Conservation (phyloP, 2,797 vertebrate genomes). For the Phoxinus dragarum region DNA sequence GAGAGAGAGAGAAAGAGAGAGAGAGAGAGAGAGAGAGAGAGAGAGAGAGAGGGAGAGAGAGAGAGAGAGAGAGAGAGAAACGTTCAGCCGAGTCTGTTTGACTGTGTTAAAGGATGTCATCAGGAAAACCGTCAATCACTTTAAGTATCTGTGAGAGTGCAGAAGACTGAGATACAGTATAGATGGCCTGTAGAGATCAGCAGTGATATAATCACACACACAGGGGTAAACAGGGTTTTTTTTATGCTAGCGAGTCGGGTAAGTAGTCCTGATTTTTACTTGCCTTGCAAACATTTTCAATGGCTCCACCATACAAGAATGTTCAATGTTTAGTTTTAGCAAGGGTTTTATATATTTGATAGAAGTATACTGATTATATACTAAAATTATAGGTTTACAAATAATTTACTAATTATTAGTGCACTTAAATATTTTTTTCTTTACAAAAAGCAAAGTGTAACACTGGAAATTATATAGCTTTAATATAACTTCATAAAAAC, state of each 20-base stretch:
- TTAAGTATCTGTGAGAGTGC: conserved; percentile 35
- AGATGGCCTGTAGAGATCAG: conserved; percentile 27
- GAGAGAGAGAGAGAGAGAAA: conserved; percentile 6
- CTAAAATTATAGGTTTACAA: not conserved
- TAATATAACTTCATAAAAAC: not conserved
- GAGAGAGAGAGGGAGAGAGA: conserved; percentile 1
- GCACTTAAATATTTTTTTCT: not conserved
- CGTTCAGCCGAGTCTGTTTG: conserved; percentile 6
- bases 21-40: conserved; percentile 2
- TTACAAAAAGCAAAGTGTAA: not conserved
- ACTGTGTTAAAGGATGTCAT: conserved; percentile 32
- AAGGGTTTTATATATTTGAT: not conserved
- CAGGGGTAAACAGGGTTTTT: not conserved
- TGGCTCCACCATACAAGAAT: not conserved
- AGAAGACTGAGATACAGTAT: conserved; percentile 15
- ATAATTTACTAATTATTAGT: too few species aligned
- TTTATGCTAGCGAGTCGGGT: not conserved
- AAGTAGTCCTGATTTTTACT: not conserved
- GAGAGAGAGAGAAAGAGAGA: not conserved
- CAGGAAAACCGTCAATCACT: conserved; percentile 37
- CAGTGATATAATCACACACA: conserved; percentile 29
- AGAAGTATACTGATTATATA: not conserved
- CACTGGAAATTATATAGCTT: not conserved
- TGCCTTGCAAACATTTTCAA: not conserved
- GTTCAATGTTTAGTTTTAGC: not conserved